Base-by-base conservation (phyloP, 2,797 vertebrate species). In the Lacerta agilis region DNA sequence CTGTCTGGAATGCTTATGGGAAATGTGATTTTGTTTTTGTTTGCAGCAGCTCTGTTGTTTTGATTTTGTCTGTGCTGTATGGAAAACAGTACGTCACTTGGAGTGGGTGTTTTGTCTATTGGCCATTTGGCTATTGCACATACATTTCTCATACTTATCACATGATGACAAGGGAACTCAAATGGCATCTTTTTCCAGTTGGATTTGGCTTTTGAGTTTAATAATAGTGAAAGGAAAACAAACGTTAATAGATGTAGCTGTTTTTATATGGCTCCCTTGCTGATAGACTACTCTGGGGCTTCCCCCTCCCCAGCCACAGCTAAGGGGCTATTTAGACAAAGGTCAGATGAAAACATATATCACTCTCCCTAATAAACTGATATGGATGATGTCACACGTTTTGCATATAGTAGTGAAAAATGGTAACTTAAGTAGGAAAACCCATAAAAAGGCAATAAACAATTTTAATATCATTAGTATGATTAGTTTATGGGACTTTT, bases 11-110 rank as follows among this genome's bases (percentile, higher is more conserved):
- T 96, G 96, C 96, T 97, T 96, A 97, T 97, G 97, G 97, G 97
- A 97, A 97, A 96, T 96, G 97, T 96, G 97, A 97, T 97, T 97
- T 97, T 97, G 97, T 97, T 97, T 97, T 97, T 97, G 97, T 97
- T 97, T 97, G 96, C 96, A 97, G 95, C 95, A 96, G 96, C 93
- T 97, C 97, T 95, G 97, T 97, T 97, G 97, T 97, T 97, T 97
- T 97, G 96, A 97, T 97, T 97, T 97, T 97, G 97, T 97, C 97
- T 97, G 97, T 96, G 97, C 94, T 95, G 96, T 97, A 97, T 97
- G 97, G 97, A 97, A 97, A 97, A 97, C 96, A 97, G 96, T 96
- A 96, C 97, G 96, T 97, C 97, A 97, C 96, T 96, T 93, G 94
- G 96, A 96, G 97, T 97, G 97, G 97, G 97, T 97, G 97, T 97